Percentiles rank a stretch among this genome's conserved stretches.
These are phyloP conservation scores for Tokudaia tokunoshimensis DNA, from an alignment of 2,797 vertebrate species.

Conservation along the genomic window DNA sequence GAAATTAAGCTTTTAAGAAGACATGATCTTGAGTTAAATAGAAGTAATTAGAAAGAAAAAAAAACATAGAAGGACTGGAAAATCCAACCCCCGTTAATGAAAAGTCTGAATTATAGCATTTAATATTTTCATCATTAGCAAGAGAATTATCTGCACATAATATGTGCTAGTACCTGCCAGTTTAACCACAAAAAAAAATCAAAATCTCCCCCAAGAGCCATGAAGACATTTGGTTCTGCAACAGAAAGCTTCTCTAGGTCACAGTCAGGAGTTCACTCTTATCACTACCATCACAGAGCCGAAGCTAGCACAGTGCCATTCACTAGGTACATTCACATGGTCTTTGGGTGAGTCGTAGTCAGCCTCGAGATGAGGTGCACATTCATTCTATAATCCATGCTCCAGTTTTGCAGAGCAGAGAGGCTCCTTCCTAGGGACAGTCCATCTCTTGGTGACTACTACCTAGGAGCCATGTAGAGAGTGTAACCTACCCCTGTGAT, in stretches of 20 bases:
- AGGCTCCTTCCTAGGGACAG: neutral
- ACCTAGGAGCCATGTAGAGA: accelerated
- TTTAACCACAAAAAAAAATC: conserved; percentile 54
- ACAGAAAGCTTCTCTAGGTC: neutral
- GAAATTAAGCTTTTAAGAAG: conserved; percentile 63
- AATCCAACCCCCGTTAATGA: conserved; percentile 54
- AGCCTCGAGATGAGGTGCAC: neutral
- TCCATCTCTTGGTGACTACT: neutral
- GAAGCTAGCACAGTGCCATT: neutral
- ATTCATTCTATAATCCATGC: neutral
- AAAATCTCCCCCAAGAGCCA: conserved; percentile 31
- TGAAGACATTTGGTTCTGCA: neutral
- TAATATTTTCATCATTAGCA: conserved; percentile 54
- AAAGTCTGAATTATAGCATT: conserved; percentile 60
- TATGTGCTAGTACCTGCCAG: conserved; percentile 23
- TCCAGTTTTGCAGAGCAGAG: neutral
- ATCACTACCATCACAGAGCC: neutral
- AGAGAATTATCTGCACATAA: conserved; percentile 43
- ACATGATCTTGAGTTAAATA: conserved; percentile 53
- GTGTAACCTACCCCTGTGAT: neutral
- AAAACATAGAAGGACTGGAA: neutral
- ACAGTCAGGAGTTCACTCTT: neutral
- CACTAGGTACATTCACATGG: neutral
- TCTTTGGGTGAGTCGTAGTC: neutral
- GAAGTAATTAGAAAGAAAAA: conserved; percentile 58